Evolutionary conservation across 2,888 invertebrate species (phyloP), one percentile per base, ranked within the genome.

Genomic region (Drosophila monieri): DNA sequence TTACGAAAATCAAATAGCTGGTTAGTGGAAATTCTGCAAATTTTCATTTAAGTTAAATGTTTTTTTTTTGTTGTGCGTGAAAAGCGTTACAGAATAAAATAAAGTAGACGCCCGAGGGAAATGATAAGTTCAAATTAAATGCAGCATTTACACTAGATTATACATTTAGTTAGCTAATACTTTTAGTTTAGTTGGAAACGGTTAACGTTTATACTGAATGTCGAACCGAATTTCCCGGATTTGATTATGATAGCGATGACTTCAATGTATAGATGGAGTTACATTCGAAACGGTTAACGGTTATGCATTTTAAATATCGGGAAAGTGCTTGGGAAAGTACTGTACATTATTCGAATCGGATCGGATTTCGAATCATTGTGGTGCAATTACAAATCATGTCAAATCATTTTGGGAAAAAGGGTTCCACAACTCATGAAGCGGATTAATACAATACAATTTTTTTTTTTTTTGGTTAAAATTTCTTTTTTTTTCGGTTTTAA

Each of bases 111-210:
- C 65, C 66, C 49, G 49, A 65, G 59, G 48, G 46, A 62, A 52
- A 74, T 74, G 15, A 68, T 61, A 73, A 68, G 10, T 23, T 61
- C 37, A 73, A 74, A 49, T 47, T n/a, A 74, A 73, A 70, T 65
- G 57, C 66, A 67, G 81, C 83, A 81, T 87, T 81, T 77, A 79
- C 80, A 85, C 85, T 84, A 84, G 68, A 68, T 74, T 65, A 73
- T 75, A 84, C 88, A 88, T 68, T 70, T 61, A 86, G 55, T 69
- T 61, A 61, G 67, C 78, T 87, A 80, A 74, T 80, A 80, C 52
- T 68, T 84, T 85, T 44, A 39, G 52, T 58, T 69, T 65, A 58
- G 49, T 53, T 61, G 37, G 37, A 15, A 71, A 70, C 67, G 47
- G 35, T 68, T 47, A 44, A 64, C 47, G 65, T 67, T 53, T 56